Percentiles rank a stretch among this genome's conserved stretches.
phyloP scores from a whole-genome alignment of 2,888 invertebrate genomes.

The Punctoribates punctum region DNA sequence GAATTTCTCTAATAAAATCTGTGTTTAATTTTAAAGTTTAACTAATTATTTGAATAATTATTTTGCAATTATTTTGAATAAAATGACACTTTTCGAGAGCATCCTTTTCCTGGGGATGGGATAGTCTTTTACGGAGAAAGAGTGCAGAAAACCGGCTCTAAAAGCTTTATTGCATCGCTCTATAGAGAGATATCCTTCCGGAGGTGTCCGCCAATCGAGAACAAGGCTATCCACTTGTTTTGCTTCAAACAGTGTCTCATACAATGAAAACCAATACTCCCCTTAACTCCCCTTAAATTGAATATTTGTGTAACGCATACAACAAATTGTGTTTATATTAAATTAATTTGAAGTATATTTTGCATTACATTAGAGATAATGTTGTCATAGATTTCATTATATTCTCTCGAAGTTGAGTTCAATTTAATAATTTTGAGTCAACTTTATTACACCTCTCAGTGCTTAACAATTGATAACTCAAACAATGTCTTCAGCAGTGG shows the following conservation, averaged over 20 bases:
- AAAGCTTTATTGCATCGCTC: not conserved
- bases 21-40: too few species aligned
- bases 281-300: not conserved
- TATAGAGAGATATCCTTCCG: not conserved
- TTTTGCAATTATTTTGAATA: not conserved
- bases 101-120: not conserved
- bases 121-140: not conserved
- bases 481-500: conserved; percentile 49
- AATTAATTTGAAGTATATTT: not conserved
- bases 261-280: conserved; percentile 3
- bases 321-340: not conserved
- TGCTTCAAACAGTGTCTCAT: not conserved
- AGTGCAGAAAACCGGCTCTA: not conserved
- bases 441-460: not conserved
- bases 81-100: not conserved
- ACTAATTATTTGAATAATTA: too few species aligned
- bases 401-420: not conserved
- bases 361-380: not conserved
- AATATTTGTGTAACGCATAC: not conserved
- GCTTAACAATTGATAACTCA: not conserved
- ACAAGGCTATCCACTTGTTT: conserved; percentile 27
- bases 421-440: not conserved
- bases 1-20: too few species aligned
- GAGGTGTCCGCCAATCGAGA: not conserved
- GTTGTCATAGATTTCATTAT: not conserved